A percentile compares a stretch with the other conserved stretches of the same genome.
Evolutionary conservation across 2,113 vertebrate genomes (phyloP).

Genomic region (Leucopsar rothschildi): DNA sequence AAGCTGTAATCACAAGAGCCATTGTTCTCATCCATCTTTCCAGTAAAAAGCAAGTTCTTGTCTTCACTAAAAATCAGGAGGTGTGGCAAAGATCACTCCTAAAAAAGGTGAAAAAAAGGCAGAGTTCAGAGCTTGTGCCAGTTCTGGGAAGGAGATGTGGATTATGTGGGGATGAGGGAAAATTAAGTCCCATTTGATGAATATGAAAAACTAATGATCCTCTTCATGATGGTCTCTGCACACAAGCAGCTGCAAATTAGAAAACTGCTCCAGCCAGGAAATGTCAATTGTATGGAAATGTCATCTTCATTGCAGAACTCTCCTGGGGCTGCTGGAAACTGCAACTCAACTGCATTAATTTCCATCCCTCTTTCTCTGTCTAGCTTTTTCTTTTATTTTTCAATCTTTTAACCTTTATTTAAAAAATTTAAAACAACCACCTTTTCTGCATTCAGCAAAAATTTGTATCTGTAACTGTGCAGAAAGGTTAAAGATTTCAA

Average conservation of each 20-base stretch:
- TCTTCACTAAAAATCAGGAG: not conserved
- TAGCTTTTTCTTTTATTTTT: conserved; percentile 9
- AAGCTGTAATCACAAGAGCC: not conserved
- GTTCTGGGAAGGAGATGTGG: not conserved
- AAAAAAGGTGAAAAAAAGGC: not conserved
- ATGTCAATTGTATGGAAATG: conserved; percentile 68
- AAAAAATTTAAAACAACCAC: not conserved
- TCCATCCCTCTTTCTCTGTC: not conserved
- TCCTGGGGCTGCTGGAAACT: conserved; percentile 22
- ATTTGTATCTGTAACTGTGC: not conserved
- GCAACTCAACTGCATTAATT: conserved; percentile 43
- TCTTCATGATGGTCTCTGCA: conserved; percentile 16
- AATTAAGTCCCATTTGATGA: conserved; percentile 13
- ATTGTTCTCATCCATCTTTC: not conserved
- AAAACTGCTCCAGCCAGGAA: conserved; percentile 8
- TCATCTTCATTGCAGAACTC: conserved; percentile 35
- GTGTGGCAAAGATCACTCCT: not conserved
- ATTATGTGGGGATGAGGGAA: not conserved
- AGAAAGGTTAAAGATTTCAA: conserved; percentile 49
- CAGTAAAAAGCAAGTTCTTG: not conserved
- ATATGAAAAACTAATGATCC: conserved; percentile 53
- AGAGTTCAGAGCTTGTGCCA: not conserved
- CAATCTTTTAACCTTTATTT: conserved; percentile 45
- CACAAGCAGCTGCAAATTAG: conserved; percentile 44
- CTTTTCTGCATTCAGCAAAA: not conserved